These are phyloP conservation scores for Morphnarchus princeps DNA, from an alignment of 2,113 vertebrate genomes.

Conservation along the genomic window DNA sequence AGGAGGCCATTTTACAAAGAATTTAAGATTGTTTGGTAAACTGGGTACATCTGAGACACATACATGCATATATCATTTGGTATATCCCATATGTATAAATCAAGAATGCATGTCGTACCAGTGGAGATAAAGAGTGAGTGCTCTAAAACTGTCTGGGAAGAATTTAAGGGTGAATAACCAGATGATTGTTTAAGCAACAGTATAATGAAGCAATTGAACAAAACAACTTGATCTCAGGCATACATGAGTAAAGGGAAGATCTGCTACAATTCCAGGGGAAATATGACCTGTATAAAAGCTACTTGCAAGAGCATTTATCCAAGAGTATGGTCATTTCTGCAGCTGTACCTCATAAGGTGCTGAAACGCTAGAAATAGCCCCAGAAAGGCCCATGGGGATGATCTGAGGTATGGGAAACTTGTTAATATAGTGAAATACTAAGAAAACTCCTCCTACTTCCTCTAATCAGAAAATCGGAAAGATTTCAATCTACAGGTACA, in stretches of 20 bases:
- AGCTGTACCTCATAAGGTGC: neutral
- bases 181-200: neutral
- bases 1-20: neutral
- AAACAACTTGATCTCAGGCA: rapidly evolving
- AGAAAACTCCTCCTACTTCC: neutral
- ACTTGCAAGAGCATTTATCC: neutral
- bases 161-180: neutral
- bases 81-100: neutral
- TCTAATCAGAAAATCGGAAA: neutral
- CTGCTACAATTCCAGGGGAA: neutral
- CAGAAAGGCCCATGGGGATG: neutral
- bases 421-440: neutral
- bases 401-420: neutral
- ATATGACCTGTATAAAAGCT: neutral
- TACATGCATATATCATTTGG: neutral
- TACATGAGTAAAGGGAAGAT: neutral
- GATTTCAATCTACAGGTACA: neutral
- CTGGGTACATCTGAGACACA: neutral
- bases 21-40: neutral
- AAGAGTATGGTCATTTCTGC: neutral
- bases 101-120: neutral
- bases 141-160: neutral
- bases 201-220: neutral
- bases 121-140: neutral
- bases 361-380: neutral